Evolutionary conservation across 23 tunicate species (phyloP), one percentile per base, ranked within the genome.

Genomic region (Trididemnum nubilum): DNA sequence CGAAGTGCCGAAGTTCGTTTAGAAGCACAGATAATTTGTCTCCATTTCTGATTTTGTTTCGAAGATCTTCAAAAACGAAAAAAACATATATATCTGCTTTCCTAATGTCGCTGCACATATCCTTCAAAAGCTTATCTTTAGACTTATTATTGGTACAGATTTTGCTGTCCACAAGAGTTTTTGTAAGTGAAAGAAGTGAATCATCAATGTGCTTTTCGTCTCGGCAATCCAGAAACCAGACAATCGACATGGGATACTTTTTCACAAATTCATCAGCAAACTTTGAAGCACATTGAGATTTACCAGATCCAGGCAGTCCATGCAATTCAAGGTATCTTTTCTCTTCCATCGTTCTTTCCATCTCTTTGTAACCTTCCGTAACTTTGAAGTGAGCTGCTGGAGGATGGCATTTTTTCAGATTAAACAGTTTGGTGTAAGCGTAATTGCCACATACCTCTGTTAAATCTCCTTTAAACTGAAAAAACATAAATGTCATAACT

Each of bases 281-380:
- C 1, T 52, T 54, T 23, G 84, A 34, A 1, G 84, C 84, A 80
- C 73, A 64, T 52, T 80, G 84, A 31, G 84, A 80, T 36, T 80
- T 80, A 22, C 84, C 84, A 12, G 73, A 80, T 2, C 84, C 84
- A 19, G 84, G 84, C 74, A 80, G 34, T 22, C 84, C 84, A 63
- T 80, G 34, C 3, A 80, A 2, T 29, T 35, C 73, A 7, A 80
- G 57, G 36, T 2, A 77, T 51, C 39, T 26, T 1, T 29, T 51
- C 2, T 30, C 28, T 27, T 52, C 37, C 9, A 77, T 2, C 7
- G 29, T 29, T 2, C 19, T 27, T 32, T 77, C 54, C 39, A 77
- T 54, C 28, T 77, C 54, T 27, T 52, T 5, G 30, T 51, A 77
- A 3, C 22, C 66, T 54, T 77, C 67, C 4, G 81, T 52, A 51